Conservation (phyloP, 2,113 vertebrate species). For the Petroica traversi region DNA sequence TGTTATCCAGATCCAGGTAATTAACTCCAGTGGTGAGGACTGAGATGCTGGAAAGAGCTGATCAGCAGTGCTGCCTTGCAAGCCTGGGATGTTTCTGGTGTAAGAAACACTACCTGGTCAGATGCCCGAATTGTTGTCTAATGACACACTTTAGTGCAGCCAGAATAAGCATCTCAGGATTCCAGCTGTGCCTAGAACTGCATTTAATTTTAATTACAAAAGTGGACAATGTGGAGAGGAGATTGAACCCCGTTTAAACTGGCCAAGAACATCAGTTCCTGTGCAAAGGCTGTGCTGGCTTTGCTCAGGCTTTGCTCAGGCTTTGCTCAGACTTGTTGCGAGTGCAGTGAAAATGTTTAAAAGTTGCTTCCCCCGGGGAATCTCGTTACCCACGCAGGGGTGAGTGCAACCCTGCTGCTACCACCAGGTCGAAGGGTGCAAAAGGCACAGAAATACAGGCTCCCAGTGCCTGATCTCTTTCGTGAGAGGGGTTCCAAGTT, state of each 20-base stretch:
- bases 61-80: background rate
- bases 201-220: background rate
- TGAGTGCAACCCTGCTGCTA: accelerated
- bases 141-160: background rate
- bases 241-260: background rate
- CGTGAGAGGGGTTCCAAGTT: background rate
- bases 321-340: background rate
- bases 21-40: background rate
- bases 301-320: background rate
- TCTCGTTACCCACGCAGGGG: accelerated
- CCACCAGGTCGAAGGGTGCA: background rate
- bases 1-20: background rate
- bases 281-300: background rate
- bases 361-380: background rate
- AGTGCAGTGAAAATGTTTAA: background rate
- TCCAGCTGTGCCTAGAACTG: background rate
- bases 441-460: background rate
- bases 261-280: background rate
- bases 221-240: background rate
- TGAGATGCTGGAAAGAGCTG: background rate
- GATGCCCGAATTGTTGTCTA: background rate
- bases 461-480: background rate
- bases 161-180: background rate
- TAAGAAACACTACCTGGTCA: background rate
- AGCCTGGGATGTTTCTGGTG: background rate